phyloP scores from a whole-genome alignment of 2,888 invertebrate genomes.

The Hemithea aestivaria region DNA sequence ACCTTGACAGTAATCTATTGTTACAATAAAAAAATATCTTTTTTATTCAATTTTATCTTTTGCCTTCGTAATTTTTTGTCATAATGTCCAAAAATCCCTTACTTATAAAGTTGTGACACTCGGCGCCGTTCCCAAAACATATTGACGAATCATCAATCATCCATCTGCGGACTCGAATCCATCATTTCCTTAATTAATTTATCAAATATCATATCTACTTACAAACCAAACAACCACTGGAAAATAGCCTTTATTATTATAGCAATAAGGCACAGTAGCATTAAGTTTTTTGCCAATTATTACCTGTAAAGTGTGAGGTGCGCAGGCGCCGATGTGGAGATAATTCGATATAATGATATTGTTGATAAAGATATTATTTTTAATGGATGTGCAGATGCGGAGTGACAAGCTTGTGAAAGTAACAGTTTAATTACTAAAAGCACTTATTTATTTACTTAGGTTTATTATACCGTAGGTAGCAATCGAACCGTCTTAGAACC shows the following conservation, averaged over 20 bases:
- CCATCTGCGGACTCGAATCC: conserved; percentile 39
- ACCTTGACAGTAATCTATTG: no score
- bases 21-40: no score
- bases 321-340: conserved; percentile 42
- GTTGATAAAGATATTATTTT: conserved; percentile 18
- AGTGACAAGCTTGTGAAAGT: no score
- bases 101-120: conserved; percentile 38
- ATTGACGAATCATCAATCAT: conserved; percentile 67
- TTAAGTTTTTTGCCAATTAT: conserved; percentile 35
- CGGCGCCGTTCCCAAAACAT: conserved; percentile 39
- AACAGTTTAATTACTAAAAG: no score
- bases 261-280: conserved; percentile 7
- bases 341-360: conserved; percentile 23
- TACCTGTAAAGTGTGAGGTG: conserved; percentile 49
- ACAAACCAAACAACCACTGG: conserved; percentile 9
- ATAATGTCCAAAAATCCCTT: background rate
- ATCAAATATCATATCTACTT: conserved; percentile 28
- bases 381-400: conserved; percentile 1
- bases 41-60: no score
- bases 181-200: conserved; percentile 57
- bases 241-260: conserved; percentile 24
- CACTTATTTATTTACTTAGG: conserved; percentile 1
- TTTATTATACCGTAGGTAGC: no score
- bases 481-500: no score
- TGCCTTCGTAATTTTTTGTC: no score